Base-by-base conservation (phyloP, 2,113 vertebrate species). In the Sakesphorus luctuosus region DNA sequence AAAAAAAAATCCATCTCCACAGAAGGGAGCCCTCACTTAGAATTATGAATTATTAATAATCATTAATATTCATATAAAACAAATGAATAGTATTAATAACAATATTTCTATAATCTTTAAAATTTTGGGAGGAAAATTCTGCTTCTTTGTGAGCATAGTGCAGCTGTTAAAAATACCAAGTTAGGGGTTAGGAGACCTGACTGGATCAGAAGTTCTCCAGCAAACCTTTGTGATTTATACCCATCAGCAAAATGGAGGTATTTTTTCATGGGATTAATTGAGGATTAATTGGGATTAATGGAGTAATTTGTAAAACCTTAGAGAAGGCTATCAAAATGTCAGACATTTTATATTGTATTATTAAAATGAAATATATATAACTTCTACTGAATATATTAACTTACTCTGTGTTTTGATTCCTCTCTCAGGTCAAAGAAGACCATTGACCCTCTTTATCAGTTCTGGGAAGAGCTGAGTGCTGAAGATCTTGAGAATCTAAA, bases 391-490 rank as follows among this genome's bases (percentile, higher is more conserved):
- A 16, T 53, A 31, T 19, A 25, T 8, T 28, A 50, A 31, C 31
- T 89, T 18, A 20, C 78, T 35, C n/a, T 73, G 10, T 82, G 12
- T 58, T 79, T n/a, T 69, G 36, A 56, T 94, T 63, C 47, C 52
- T 87, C 29, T 93, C 68, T 78, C 95, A 99, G 99, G 94, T 99
- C 99, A 35, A 98, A 99, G 93, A 98, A 97, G 78, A 95, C 98
- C 44, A 98, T 99, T 23, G 98, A 99, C 78, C 98, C 99, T 6
- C 59, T 99, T 72, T 99, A 99, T 93, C 99, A 99, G 95, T 98
- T 98, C 26, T 99, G 99, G 99, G 99, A 99, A 96, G 99, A 99
- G 74, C 89, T 97, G 16, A 98, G 95, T 52, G 97, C 98, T 66
- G 98, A 98, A 35, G 98, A 99, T 75, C 95, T 98, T 55, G 97